Base-by-base conservation (phyloP, 2,797 vertebrate species). In the Siniperca undulata region DNA sequence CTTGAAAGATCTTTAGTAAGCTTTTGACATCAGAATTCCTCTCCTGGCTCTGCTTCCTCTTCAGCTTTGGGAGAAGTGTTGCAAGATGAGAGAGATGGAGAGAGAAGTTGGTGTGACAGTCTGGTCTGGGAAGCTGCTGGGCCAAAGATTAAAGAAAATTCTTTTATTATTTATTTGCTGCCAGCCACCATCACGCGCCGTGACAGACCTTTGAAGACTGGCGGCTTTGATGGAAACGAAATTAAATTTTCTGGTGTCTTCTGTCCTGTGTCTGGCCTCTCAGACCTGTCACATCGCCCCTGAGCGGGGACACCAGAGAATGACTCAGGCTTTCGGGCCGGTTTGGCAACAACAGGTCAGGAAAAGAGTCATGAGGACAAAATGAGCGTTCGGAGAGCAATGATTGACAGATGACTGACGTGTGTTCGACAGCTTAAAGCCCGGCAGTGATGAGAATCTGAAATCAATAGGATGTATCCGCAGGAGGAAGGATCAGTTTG, bases 141-240 rank as follows among this genome's bases (percentile, higher is more conserved):
- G 70, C 66, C 52, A 66, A 59, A 87, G 87, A 94, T 91, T 83
- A 88, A 91, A 90, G 78, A 72, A 50, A 60, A 68, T 14, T 59
- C 17, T 89, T 90, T 76, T 5, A 83, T 87, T 78, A 55, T 84
- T 81, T 83, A 87, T 86, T 59, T 61, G 70, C 79, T 52, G 66
- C 59, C 65, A 70, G 71, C 64, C 46, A 2, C 64, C 53, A 24
- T 53, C 56, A 0, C 71, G 67, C 24, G 5, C 74, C 42, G 17
- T 75, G 86, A 77, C 80, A 78, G 86, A 91, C 78, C 91, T 93
- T 92, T 93, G 93, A 94, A 91, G 89, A 81, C 69, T 7, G 24
- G 50, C 40, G 22, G 80, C 90, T 93, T 91, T 94, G 92, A 92
- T 89, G 84, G 82, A 77, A 89, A 82, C 69, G 68, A 71, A 83